These are phyloP conservation scores for Harpagoxenus sublaevis DNA, from an alignment of 2,888 invertebrate species.

Conservation along the genomic window DNA sequence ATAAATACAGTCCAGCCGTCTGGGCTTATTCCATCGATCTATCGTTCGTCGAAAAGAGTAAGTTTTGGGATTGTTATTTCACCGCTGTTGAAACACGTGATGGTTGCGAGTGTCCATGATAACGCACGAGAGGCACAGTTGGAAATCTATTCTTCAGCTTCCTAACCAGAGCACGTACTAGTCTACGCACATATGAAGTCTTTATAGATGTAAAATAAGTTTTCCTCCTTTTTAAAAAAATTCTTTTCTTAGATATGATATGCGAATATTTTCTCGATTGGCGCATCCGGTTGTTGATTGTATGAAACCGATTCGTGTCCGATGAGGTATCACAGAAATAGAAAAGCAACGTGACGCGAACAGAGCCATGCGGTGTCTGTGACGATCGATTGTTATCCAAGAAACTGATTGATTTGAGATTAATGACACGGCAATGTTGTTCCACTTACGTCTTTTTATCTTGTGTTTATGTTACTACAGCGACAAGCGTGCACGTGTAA, in stretches of 20 bases:
- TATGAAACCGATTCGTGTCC: constrained; percentile 19
- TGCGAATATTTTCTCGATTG: neutral
- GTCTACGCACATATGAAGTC: neutral
- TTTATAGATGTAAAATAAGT: neutral
- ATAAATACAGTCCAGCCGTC: constrained; percentile 80
- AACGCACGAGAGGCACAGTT: neutral
- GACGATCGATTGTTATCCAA: neutral
- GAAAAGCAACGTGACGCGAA: neutral
- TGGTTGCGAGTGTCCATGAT: neutral
- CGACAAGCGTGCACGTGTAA: neutral
- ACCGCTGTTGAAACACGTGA: neutral
- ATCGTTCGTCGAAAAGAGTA: constrained; percentile 83
- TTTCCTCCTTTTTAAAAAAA: neutral
- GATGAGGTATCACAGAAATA: constrained; percentile 26
- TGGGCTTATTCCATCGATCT: constrained; percentile 79
- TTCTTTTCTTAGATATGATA: neutral
- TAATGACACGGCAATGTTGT: neutral
- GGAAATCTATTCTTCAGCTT: constrained; percentile 6
- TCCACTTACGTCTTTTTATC: neutral
- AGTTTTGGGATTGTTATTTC: constrained; percentile 65
- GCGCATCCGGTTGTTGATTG: neutral
- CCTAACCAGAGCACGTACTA: neutral
- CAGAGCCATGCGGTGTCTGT: neutral
- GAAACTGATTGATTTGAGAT: neutral
- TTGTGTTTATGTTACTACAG: constrained; percentile 9